These are phyloP conservation scores for Tursiops truncatus DNA, from an alignment of 2,113 vertebrate species.

Conservation along the genomic window DNA sequence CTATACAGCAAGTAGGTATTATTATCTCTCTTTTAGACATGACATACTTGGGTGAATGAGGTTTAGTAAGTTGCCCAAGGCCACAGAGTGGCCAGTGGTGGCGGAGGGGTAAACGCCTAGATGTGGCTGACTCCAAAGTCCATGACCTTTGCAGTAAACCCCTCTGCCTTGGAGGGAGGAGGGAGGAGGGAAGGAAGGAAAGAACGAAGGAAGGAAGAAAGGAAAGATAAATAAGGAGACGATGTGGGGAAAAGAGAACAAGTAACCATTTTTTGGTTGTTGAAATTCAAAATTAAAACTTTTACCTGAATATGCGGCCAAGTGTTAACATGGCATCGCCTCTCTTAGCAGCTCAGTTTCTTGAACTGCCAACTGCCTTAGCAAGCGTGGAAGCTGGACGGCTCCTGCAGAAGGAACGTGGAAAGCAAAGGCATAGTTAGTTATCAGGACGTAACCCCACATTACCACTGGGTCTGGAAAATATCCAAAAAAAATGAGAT, in stretches of 20 bases:
- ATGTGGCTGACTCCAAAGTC: background rate
- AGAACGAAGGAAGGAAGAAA: fast-evolving
- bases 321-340: background rate
- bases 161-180: background rate
- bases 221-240: background rate
- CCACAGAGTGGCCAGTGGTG: background rate
- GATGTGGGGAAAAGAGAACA: background rate
- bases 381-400: background rate
- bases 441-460: background rate
- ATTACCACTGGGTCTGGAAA: background rate
- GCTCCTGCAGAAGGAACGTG: background rate
- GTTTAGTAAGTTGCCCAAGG: background rate
- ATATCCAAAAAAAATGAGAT: background rate
- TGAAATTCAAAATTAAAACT: background rate
- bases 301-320: background rate
- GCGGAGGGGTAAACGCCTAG: too few species aligned
- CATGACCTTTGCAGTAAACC: background rate
- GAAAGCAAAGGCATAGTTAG: background rate
- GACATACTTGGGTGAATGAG: background rate
- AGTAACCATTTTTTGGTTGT: background rate
- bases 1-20: background rate
- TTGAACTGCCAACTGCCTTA: background rate
- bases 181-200: background rate
- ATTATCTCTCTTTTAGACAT: background rate
- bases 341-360: background rate